Base-by-base conservation (phyloP, 2,113 vertebrate species). In the Diphyllodes magnificus region DNA sequence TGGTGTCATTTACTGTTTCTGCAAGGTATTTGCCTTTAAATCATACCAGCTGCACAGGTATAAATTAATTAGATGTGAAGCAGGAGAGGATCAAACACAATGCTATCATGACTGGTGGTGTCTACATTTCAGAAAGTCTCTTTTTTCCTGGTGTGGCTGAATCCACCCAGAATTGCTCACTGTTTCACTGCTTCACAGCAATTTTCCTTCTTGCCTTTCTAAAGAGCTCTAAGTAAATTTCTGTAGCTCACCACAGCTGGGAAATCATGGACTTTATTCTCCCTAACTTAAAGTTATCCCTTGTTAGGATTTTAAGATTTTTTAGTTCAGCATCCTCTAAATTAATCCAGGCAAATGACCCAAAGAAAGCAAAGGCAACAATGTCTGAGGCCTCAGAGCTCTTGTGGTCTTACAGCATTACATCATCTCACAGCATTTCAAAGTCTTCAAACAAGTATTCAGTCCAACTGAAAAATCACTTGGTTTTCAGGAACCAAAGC, bases 21-120 rank as follows among this genome's bases (percentile, higher is more conserved):
- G 73, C 44, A 87, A 89, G 47, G 69, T 84, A 83, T 95, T 75
- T 94, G 77, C 49, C 82, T 85, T 81, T 91, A 91, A 94, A 82
- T 85, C 65, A 94, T 42, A 68, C 15, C 61, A 82, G 35, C 35
- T 94, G 73, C 57, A 91, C 65, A 68, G 22, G 57, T 79, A 64
- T 82, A 87, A 94, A 88, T 91, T 86, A 89, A 86, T 82, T 68
- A 82, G 49, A 35, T 23, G 49, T 40, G 73, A 91, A 35, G 61
- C 31, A 84, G 31, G 22, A 89, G 65, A 87, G 49, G 77, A 82
- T 47, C 35, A 82, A 79, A 78, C 9, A 15, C 11, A n/a, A 25
- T 28, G n/a, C 20, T 76, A 22, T 47, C 44, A 31, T 4, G 15
- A 63, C 30, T 51, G 11, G 25, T 75, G 42, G 1, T 64, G 40